Base-by-base conservation (phyloP, 2,797 vertebrate species). In the Sebastes goodei region DNA sequence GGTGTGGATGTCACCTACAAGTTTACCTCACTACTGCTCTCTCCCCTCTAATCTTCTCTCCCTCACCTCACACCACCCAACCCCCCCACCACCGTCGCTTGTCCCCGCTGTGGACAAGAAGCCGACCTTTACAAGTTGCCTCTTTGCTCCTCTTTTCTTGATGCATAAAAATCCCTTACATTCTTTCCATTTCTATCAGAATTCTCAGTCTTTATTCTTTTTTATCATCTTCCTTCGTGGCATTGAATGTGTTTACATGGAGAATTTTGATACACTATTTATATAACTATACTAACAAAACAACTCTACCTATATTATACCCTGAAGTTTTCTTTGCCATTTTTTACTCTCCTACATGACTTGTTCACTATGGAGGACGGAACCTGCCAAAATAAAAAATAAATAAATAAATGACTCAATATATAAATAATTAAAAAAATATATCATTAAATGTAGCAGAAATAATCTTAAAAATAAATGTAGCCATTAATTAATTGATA, bases 1-100 rank as follows among this genome's bases (percentile, higher is more conserved):
- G 85, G 89, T 83, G 88, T 80, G 60, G 85, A 88, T 86, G 88
- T 91, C 86, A 81, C 83, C 91, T 80, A 80, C 78, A 74, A 74
- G 85, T 76, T 70, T 80, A 81, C 73, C 85, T 78, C 72, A 25
- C 67, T 57, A 14, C 76, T 70, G 74, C 55, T 76, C 67, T 55
- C 77, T 38, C 70, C 67, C 33, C 75, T 74, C 67, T 87, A 80
- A 88, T 86, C 85, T 83, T 42, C 46, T 56, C 59, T 55, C 46
- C 59, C 60, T 33, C 55, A 14, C 32, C 21, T 23, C 61, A 23
- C 2, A 10, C 60, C 30, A 3, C 30, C 27, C 27, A 56, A 4
- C 38, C 42, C 42, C 15, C 38, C 62, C 52, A 53, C 14, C 14
- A 15, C 21, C 7, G 35, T 59, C 15, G 1, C 46, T 14, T 42